Evolutionary conservation across 1,140 invertebrate genomes (phyloP).

Genomic region (Heterodera schachtii): DNA sequence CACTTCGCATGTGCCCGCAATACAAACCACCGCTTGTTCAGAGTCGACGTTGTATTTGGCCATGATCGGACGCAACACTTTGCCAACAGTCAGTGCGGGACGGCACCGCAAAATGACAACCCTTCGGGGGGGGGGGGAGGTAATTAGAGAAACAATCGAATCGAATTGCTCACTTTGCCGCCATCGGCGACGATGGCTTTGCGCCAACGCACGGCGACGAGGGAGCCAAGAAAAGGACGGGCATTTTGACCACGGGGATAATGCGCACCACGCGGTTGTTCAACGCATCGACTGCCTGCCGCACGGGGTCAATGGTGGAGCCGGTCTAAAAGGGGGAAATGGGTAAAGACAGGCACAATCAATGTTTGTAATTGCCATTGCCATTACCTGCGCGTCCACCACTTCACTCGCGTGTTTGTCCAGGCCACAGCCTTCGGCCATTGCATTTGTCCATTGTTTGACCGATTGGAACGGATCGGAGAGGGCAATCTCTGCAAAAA

Average conservation of each 20-base stretch:
- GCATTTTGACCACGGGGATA: constrained; percentile 58
- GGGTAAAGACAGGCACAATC: too few relatives aligned
- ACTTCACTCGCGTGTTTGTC: constrained; percentile 56
- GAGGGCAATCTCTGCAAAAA: constrained; percentile 33
- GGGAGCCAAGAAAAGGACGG: constrained; percentile 58
- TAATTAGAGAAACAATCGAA: background rate
- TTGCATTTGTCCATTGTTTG: constrained; percentile 53
- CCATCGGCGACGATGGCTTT: constrained; percentile 35
- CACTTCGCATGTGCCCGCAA: constrained; percentile 51
- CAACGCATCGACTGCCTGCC: constrained; percentile 61
- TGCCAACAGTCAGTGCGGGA: constrained; percentile 54
- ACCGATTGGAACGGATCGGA: constrained; percentile 53
- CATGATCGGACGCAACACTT: constrained; percentile 55
- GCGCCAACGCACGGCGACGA: constrained; percentile 30
- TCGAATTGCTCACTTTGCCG: constrained; percentile 42
- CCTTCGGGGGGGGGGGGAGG: constrained; percentile 15
- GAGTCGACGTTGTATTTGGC: constrained; percentile 58
- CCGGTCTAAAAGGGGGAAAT: constrained; percentile 47
- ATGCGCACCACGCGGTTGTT: constrained; percentile 56
- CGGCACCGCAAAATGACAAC: constrained; percentile 58
- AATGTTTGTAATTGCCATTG: background rate
- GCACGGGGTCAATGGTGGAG: constrained; percentile 58
- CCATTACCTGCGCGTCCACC: constrained; percentile 56
- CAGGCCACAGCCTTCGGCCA: constrained; percentile 51
- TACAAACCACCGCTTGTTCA: constrained; percentile 52